Conservation (phyloP, 2,797 vertebrate species). For the Melanotaenia nigrans region DNA sequence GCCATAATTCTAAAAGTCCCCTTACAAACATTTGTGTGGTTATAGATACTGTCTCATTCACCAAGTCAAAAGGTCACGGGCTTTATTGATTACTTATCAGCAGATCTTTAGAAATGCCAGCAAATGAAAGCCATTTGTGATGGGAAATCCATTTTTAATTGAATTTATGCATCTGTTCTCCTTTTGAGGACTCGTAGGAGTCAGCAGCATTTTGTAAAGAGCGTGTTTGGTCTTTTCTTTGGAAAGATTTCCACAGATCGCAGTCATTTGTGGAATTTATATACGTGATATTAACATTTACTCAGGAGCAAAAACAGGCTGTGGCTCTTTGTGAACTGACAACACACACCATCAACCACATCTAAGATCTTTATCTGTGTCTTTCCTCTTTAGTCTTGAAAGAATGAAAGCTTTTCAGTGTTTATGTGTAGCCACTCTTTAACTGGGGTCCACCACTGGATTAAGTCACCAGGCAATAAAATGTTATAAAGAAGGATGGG, state of each 20-base stretch:
- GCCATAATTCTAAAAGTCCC: slow-evolving; percentile 26
- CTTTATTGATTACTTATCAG: slow-evolving; percentile 65
- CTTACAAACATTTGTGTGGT: slow-evolving; percentile 18
- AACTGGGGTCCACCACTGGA: slow-evolving; percentile 42
- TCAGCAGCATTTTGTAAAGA: slow-evolving; percentile 5
- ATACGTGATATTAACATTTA: slow-evolving; percentile 28
- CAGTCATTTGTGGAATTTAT: slow-evolving; percentile 20
- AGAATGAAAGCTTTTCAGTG: slow-evolving; percentile 45
- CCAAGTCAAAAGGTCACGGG: slow-evolving; percentile 52
- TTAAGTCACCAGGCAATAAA: slow-evolving; percentile 26
- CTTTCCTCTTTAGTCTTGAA: slow-evolving; percentile 35
- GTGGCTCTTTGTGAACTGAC: slow-evolving; percentile 14
- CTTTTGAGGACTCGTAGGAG: slow-evolving; percentile 16
- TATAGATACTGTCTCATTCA: slow-evolving; percentile 29
- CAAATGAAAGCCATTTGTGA: slow-evolving; percentile 59
- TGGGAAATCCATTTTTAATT: slow-evolving; percentile 75
- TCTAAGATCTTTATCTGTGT: slow-evolving; percentile 34
- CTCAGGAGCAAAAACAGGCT: slow-evolving; percentile 37
- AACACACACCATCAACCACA: slow-evolving; percentile 11
- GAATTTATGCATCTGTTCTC: slow-evolving; percentile 59
- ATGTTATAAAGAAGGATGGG: slow-evolving; percentile 16
- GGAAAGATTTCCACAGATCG: slow-evolving; percentile 8
- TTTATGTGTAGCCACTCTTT: slow-evolving; percentile 42
- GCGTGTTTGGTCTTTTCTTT: not conserved
- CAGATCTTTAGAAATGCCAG: slow-evolving; percentile 59